These are phyloP conservation scores for Tolmerus cingulatus DNA, from an alignment of 2,888 invertebrate genomes.

Conservation along the genomic window DNA sequence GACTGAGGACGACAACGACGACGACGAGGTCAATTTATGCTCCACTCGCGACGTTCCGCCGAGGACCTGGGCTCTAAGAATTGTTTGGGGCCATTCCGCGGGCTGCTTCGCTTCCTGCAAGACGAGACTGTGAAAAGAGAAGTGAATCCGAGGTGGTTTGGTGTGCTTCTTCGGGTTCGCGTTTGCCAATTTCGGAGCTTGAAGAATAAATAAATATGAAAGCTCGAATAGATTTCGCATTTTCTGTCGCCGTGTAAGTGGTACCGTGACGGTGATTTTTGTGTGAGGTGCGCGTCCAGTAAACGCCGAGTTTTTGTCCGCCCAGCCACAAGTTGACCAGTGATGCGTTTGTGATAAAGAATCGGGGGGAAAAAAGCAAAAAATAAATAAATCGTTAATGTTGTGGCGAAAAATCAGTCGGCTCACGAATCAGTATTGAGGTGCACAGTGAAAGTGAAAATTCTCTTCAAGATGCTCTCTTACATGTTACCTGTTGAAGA, in stretches of 20 bases:
- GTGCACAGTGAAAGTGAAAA: constrained; percentile 32
- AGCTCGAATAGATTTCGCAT: not conserved
- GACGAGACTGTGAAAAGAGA: not conserved
- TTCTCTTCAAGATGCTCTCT: constrained; percentile 40
- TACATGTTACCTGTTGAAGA: constrained; percentile 41
- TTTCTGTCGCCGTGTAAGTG: not conserved
- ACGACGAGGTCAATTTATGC: not conserved
- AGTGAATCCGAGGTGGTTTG: not conserved
- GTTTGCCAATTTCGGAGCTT: not conserved
- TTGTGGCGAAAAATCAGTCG: not conserved
- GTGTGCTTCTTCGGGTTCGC: not conserved
- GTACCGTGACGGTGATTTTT: not conserved
- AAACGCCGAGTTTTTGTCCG: not conserved
- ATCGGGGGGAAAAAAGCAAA: not conserved
- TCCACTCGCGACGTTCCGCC: not conserved
- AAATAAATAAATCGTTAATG: not conserved
- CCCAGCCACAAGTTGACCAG: not conserved
- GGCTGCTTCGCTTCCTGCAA: not conserved
- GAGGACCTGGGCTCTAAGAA: not conserved
- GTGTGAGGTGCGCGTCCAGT: not conserved
- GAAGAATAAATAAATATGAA: not conserved
- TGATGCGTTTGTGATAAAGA: not conserved
- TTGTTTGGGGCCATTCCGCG: not conserved
- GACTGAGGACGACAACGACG: not conserved
- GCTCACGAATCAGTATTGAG: not conserved